Base-by-base conservation (phyloP, 2,888 invertebrate genomes). In the Sipha maydis region DNA sequence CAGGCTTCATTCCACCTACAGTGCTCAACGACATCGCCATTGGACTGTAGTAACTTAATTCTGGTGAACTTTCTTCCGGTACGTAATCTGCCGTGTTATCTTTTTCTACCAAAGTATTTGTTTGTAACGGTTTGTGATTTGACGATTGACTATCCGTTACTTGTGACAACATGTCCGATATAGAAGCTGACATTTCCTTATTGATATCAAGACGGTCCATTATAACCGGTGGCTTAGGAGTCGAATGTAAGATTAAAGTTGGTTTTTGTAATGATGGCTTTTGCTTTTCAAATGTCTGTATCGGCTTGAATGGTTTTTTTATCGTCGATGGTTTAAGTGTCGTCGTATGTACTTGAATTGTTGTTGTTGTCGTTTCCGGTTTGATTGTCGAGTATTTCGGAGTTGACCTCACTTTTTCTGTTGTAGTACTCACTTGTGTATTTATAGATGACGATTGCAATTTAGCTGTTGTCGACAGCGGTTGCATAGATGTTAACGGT, bases 151-250 rank as follows among this genome's bases (percentile, higher is more conserved):
- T 76, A n/a, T 90, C 90, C 17, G 90, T 90, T 1, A 90, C 90
- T 86, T 90, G 90, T 25, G 90, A 90, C 8, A 90, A 31, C 77
- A 90, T 90, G 84, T 90, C 90, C 5, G 90, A 89, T 41, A 90
- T 89, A 14, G 90, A 90, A 34, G 90, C 90, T 41, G 90, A 90
- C 90, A 90, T 89, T 88, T 90, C 90, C 61, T 90, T 89, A 84
- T 89, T 90, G 8, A 90, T 89, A 4, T 61, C 80, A 31, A 80
- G 34, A 21, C 77, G 21, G 73, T 89, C 31, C 41, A 77, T 4
- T 7, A 71, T 34, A 2, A 56, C 11, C 2, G 79, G 25, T 11
- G 79, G 67, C 77, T 61, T 83, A n/a, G 17, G 3, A 21, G 85
- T 89, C 1, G 89, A 19, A 28, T 73, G 67, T 31, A 85, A 41